These are phyloP conservation scores for Dryocosmus kuriphilus DNA, from an alignment of 2,888 invertebrate species.

Conservation along the genomic window DNA sequence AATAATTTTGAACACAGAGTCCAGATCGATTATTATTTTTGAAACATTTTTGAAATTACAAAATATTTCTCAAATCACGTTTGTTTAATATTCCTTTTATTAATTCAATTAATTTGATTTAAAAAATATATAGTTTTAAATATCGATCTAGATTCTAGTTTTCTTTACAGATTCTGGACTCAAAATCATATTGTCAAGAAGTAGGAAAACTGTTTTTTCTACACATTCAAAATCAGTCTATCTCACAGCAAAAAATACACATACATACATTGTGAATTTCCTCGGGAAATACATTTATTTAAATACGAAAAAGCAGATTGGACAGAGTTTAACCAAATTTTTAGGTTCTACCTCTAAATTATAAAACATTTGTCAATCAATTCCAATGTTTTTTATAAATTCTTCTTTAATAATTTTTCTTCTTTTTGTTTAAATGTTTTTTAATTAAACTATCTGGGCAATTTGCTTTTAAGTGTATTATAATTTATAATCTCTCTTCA, in stretches of 20 bases:
- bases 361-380: too few species aligned
- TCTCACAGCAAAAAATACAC: not conserved
- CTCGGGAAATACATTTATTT: not conserved
- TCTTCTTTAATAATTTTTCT: not conserved
- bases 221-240: not conserved
- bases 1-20: not conserved
- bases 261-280: not conserved
- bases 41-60: not conserved
- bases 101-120: too few species aligned
- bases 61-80: too few species aligned
- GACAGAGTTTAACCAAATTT: not conserved
- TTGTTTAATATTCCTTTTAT: too few species aligned
- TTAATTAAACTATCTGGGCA: not conserved
- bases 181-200: not conserved
- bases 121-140: not conserved
- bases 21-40: not conserved
- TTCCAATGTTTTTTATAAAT: not conserved
- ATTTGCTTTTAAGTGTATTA: not conserved
- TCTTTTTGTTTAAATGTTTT: not conserved
- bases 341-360: too few species aligned
- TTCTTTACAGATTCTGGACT: not conserved
- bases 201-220: not conserved
- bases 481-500: not conserved
- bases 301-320: not conserved
- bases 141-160: not conserved